Evolutionary conservation across 2,113 vertebrate genomes (phyloP).

Genomic region (Callithrix jacchus): DNA sequence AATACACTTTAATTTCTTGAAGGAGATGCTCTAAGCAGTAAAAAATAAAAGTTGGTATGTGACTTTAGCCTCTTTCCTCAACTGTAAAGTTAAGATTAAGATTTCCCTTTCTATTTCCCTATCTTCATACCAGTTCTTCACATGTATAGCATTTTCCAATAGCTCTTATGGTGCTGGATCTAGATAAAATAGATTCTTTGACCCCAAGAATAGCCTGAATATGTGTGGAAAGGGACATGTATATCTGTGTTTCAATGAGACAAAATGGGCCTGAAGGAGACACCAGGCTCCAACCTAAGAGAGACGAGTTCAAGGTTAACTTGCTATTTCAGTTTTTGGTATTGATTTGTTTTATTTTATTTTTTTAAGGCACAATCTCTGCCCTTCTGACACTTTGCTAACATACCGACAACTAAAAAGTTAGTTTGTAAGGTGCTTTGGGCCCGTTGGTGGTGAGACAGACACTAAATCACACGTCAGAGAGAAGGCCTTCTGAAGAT

Average conservation of each 20-base stretch:
- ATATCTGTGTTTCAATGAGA: background rate
- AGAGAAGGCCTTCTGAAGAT: background rate
- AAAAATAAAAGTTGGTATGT: background rate
- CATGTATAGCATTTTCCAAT: background rate
- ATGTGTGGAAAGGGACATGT: background rate
- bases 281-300: background rate
- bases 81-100: background rate
- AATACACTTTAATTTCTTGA: slow-evolving; percentile 12
- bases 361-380: background rate
- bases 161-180: background rate
- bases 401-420: background rate
- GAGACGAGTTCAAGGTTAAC: slow-evolving; percentile 12
- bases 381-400: slow-evolving; percentile 1
- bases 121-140: background rate
- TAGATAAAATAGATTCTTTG: background rate
- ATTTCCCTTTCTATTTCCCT: background rate
- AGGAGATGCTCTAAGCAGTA: background rate
- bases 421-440: background rate
- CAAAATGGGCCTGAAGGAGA: background rate
- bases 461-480: background rate
- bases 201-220: background rate
- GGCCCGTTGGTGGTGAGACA: background rate
- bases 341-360: background rate
- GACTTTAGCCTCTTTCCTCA: background rate
- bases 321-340: slow-evolving; percentile 23